Conservation (phyloP, 2,888 invertebrate genomes). For the Rhagium mordax region DNA sequence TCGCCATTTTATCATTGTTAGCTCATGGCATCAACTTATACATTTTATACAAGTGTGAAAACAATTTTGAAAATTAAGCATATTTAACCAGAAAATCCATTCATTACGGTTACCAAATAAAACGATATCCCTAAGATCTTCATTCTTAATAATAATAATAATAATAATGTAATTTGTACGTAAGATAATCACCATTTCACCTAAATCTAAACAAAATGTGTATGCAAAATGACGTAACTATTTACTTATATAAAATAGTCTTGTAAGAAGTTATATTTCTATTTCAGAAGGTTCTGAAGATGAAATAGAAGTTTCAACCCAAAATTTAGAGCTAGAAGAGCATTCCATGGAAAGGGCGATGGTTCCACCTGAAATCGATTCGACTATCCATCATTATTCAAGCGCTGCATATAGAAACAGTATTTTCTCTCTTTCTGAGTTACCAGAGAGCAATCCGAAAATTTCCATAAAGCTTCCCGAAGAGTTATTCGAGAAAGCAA, state of each 20-base stretch:
- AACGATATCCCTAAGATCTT: too few species aligned
- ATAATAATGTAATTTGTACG: too few species aligned
- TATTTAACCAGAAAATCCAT: too few species aligned
- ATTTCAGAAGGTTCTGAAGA: constrained; percentile 77
- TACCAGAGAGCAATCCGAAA: constrained; percentile 38
- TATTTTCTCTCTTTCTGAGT: constrained; percentile 37
- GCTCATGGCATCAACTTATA: too few species aligned
- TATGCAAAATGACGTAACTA: too few species aligned
- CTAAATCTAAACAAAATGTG: too few species aligned
- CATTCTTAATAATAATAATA: too few species aligned
- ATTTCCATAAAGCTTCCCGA: constrained; percentile 56
- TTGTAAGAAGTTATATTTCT: constrained; percentile 33
- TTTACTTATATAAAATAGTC: neutral
- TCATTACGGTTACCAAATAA: too few species aligned
- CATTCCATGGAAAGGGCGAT: constrained; percentile 62
- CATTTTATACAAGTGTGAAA: too few species aligned
- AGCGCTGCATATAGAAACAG: constrained; percentile 41
- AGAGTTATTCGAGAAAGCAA: constrained; percentile 55
- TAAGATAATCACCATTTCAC: too few species aligned
- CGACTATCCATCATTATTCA: constrained; percentile 34
- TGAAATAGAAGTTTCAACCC: constrained; percentile 71
- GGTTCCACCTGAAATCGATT: constrained; percentile 57
- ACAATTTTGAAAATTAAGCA: too few species aligned
- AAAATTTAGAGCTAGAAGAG: constrained; percentile 54
- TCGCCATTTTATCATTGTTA: too few species aligned